Base-by-base conservation (phyloP, 2,888 invertebrate genomes). In the Trichopoda pennipes region DNA sequence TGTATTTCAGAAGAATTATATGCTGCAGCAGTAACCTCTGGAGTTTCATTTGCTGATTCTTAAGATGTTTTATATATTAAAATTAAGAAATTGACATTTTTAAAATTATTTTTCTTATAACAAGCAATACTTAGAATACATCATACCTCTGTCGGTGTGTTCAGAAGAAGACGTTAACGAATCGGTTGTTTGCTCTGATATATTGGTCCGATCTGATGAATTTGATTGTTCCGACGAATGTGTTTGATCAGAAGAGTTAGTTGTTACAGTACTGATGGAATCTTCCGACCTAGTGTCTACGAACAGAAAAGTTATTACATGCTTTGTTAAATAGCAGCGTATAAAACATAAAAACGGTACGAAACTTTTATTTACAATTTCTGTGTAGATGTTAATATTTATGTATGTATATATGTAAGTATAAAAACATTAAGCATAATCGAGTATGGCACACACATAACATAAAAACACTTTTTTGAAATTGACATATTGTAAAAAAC, bases 261-360 rank as follows among this genome's bases (percentile, higher is more conserved):
- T 66, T 35, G 51, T 28, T 28, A 75, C 73, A 6, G 58, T 60
- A 23, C 58, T 60, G 28, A 35, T 21, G 1, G 80, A 56, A 19
- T 42, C 76, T 44, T 42, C 58, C 38, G 76, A 77, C 42, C 51
- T 58, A 55, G 60, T 38, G 73, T 23, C 74, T 83, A 69, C 70
- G 38, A 28, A 28, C 3, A 38, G 16, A 51, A 35, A 12, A 3
- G 55, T 21, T 16, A 7, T 2, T 58, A 12, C 44, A 17, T 14
- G 3, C 42, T 44, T 44, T 16, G n/a, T 12, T 49, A 49, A 2
- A 49, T 19, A 17, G 42, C 14, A 38, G 38, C 38, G 12, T 10
- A 38, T n/a, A 16, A 44, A 16, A 7, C n/a, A n/a, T 7, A n/a
- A 44, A 16, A 44, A 44, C 6, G 6, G 28, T 28, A 28, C 28